Percentiles rank a stretch among this genome's conserved stretches.
These are phyloP conservation scores for Macquaria ambigua DNA, from an alignment of 2,113 vertebrate genomes.

Conservation along the genomic window DNA sequence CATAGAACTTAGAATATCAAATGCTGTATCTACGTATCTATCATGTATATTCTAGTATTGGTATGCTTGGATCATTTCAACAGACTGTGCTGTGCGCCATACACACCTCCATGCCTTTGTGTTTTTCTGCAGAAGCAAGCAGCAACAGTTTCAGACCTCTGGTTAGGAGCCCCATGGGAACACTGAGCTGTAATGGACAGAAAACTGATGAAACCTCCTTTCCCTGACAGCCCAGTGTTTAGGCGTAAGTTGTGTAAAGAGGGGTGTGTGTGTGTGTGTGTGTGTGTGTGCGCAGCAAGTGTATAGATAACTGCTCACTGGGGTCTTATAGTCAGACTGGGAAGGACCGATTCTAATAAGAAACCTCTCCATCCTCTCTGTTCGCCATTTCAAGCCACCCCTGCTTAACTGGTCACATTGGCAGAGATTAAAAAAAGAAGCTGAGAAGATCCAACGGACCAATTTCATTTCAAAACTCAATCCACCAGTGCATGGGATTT, in stretches of 20 bases:
- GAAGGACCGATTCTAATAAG: conserved; percentile 63
- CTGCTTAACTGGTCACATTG: conserved; percentile 74
- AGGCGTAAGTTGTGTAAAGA: conserved; percentile 31
- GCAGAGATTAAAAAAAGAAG: conserved; percentile 62
- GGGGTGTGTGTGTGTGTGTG: neutral
- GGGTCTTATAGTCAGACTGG: conserved; percentile 45
- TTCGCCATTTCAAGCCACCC: conserved; percentile 78
- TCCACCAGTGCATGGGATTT: conserved; percentile 76
- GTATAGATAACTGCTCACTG: conserved; percentile 66
- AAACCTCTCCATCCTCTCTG: conserved; percentile 72
- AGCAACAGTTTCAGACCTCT: conserved; percentile 56
- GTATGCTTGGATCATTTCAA: neutral
- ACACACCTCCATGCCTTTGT: conserved; percentile 43
- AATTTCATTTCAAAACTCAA: conserved; percentile 82
- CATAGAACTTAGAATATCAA: neutral
- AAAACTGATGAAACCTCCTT: conserved; percentile 70
- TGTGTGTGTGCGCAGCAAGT: conserved; percentile 19
- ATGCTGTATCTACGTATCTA: neutral
- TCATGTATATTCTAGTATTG: neutral
- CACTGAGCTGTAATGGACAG: conserved; percentile 64
- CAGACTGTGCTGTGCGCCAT: neutral
- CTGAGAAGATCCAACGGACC: conserved; percentile 81
- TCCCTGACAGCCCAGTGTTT: conserved; percentile 62
- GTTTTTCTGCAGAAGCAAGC: conserved; percentile 59
- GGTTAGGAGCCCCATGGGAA: conserved; percentile 58